A percentile compares a stretch with the other conserved stretches of the same genome.
These are phyloP conservation scores for Sinocyclocheilus anophthalmus DNA, from an alignment of 2,113 vertebrate genomes.

Conservation along the genomic window DNA sequence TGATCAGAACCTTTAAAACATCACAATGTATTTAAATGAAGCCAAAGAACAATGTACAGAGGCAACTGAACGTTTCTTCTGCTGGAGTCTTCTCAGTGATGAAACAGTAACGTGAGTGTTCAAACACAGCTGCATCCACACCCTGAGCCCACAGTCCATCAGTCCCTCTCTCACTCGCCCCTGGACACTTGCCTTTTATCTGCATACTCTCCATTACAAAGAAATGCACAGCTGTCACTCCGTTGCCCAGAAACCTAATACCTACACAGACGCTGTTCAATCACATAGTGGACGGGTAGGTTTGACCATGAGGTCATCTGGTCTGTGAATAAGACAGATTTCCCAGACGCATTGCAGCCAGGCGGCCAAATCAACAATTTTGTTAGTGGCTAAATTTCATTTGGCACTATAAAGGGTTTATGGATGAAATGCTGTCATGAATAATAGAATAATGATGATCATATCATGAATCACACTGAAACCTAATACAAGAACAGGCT, in stretches of 20 bases:
- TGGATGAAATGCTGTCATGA: slow-evolving; percentile 26
- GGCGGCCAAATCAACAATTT: slow-evolving; percentile 22
- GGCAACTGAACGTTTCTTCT: not conserved
- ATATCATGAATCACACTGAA: slow-evolving; percentile 20
- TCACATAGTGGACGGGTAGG: slow-evolving; percentile 50
- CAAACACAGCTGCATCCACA: slow-evolving; percentile 73
- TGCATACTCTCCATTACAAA: slow-evolving; percentile 62
- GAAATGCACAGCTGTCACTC: slow-evolving; percentile 77
- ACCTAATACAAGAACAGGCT: not conserved
- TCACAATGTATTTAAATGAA: no score
- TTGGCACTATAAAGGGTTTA: slow-evolving; percentile 8
- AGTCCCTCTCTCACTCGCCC: slow-evolving; percentile 26
- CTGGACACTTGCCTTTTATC: slow-evolving; percentile 67
- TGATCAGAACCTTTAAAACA: no score
- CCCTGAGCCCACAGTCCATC: not conserved
- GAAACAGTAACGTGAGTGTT: slow-evolving; percentile 67
- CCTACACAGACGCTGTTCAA: slow-evolving; percentile 68
- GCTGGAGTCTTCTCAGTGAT: slow-evolving; percentile 10
- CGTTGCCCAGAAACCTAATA: slow-evolving; percentile 77
- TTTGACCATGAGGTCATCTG: slow-evolving; percentile 34
- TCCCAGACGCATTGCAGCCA: slow-evolving; percentile 6
- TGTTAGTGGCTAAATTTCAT: slow-evolving; percentile 14
- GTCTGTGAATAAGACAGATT: slow-evolving; percentile 46
- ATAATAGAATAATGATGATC: slow-evolving; percentile 26
- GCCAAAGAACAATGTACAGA: not conserved